Base-by-base conservation (phyloP, 1,140 invertebrate genomes). In the Diprion similis region DNA sequence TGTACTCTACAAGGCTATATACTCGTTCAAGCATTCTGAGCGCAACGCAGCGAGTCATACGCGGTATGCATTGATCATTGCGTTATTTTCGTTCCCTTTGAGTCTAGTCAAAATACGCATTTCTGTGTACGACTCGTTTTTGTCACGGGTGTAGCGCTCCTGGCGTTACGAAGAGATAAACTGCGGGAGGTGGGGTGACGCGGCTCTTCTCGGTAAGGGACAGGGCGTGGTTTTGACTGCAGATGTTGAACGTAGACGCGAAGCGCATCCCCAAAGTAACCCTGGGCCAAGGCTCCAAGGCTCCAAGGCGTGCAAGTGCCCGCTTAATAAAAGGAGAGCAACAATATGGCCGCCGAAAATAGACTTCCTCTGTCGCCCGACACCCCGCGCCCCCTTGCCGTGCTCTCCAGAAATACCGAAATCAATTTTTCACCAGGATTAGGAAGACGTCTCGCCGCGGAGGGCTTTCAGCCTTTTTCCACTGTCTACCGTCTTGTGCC, bases 141-240 rank as follows among this genome's bases (percentile, higher is more conserved):
- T 17, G 51, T 59, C 51, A 9, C 7, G 11, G 51, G n/a, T 9
- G 9, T 59, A 37, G 24, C 24, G 24, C 24, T 37, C 24, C 24
- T 37, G 24, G 2, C 24, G 24, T 37, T 37, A 1, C 24, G 24
- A 6, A 37, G 24, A 24, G n/a, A 59, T 6, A 59, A 15, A 17
- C 51, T 17, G 51, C 51, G 51, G 51, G 51, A 59, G 51, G n/a
- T 13, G 51, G 51, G 51, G n/a, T 59, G 6, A 37, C 51, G 48
- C 48, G 11, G 11, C 9, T 59, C 24, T 37, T 37, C 51, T 59
- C 73, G 81, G 84, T 18, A 68, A 18, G 66, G 66, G 17, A 68
- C 66, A 68, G 84, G 84, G 84, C 84, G 84, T 85, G 84, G 84
- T 85, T 84, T 84, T 85, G 83, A 84, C 24, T 37, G 24, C 81